Percentiles rank a stretch among this genome's conserved stretches.
phyloP scores from a whole-genome alignment of 37 sponge, comb jelly and placozoan genomes.

The Theonella swinhoei region DNA sequence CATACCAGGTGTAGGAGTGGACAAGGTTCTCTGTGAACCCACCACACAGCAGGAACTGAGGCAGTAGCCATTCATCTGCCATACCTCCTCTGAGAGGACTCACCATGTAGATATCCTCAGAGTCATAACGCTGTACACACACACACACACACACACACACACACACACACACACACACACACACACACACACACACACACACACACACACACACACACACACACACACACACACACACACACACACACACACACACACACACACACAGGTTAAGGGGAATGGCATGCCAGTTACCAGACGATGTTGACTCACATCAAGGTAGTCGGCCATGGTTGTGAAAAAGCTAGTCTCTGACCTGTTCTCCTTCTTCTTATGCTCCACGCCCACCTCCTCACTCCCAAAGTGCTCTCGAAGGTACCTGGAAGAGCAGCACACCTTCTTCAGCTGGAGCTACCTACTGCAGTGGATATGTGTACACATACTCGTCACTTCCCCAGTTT shows the following conservation, averaged over 20 bases:
- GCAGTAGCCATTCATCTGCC: constrained; percentile 62
- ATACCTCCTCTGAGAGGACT: constrained; percentile 26
- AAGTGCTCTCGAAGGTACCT: constrained; percentile 32
- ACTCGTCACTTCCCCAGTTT: constrained; percentile 73
- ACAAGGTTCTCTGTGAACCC: constrained; percentile 55
- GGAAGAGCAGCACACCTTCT: background rate
- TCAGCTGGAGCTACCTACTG: background rate
- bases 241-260: no score
- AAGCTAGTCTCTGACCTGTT: constrained; percentile 34
- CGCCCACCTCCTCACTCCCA: constrained; percentile 50
- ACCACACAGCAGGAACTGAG: constrained; percentile 64
- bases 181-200: no score
- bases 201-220: no score
- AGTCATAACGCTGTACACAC: constrained; percentile 42
- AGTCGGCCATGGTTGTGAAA: constrained; percentile 36
- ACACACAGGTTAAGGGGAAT: no score
- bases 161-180: no score
- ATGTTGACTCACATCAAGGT: constrained; percentile 47
- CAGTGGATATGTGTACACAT: constrained; percentile 12
- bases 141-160: no score
- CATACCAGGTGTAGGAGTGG: constrained; percentile 45
- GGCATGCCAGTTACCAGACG: no score
- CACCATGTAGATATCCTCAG: constrained; percentile 69
- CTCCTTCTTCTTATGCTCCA: constrained; percentile 80
- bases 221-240: no score